These are phyloP conservation scores for Mustela lutreola DNA, from an alignment of 2,113 vertebrate genomes.

Conservation along the genomic window DNA sequence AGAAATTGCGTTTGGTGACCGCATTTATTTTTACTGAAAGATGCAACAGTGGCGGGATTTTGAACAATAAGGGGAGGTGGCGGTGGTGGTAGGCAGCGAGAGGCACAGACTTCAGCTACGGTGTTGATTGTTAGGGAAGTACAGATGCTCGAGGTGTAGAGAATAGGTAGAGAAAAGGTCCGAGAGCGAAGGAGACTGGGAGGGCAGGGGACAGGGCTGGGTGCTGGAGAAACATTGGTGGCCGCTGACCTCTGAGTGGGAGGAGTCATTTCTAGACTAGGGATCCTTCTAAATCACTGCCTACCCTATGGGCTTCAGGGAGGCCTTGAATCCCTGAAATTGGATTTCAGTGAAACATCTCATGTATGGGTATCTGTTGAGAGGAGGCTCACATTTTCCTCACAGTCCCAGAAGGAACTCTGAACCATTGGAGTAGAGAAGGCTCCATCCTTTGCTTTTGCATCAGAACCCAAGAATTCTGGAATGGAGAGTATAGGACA, in stretches of 20 bases:
- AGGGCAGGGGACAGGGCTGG: neutral
- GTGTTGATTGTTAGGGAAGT: neutral
- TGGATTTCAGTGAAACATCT: neutral
- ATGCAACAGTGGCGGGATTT: neutral
- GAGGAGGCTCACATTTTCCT: neutral
- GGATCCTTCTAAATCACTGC: neutral
- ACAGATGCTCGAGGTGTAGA: neutral
- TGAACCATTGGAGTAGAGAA: neutral
- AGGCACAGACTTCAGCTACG: too few relatives aligned
- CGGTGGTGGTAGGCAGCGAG: neutral
- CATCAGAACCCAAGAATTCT: neutral
- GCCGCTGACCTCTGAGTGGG: neutral
- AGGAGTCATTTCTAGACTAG: neutral
- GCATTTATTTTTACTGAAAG: neutral
- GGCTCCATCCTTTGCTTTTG: neutral
- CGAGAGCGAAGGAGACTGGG: neutral
- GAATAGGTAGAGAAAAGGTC: neutral
- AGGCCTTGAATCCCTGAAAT: neutral
- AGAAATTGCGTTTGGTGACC: neutral
- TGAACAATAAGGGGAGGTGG: neutral
- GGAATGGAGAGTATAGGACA: neutral
- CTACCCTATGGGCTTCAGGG: neutral
- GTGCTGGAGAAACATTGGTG: neutral
- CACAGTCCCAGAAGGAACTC: neutral
- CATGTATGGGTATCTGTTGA: neutral